A percentile compares a stretch with the other conserved stretches of the same genome.
These are phyloP conservation scores for Acleris emargana DNA, from an alignment of 2,888 invertebrate genomes.

Conservation along the genomic window DNA sequence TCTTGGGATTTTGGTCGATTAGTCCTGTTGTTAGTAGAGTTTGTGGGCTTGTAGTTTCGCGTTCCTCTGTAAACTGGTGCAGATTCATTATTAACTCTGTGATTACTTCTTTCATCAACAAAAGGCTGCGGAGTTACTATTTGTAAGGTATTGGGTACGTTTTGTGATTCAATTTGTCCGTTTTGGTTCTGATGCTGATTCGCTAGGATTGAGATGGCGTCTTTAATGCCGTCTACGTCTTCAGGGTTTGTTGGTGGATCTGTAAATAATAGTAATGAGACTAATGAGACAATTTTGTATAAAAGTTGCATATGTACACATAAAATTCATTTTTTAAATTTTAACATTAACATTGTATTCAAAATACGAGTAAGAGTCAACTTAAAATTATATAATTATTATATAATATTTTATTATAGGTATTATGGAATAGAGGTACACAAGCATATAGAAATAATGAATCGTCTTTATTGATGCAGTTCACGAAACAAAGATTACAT, in stretches of 20 bases:
- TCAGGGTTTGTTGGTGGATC: slow-evolving; percentile 66
- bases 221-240: slow-evolving; percentile 71
- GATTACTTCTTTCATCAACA: slow-evolving; percentile 67
- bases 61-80: slow-evolving; percentile 70
- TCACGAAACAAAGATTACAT: no score
- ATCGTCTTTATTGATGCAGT: no score
- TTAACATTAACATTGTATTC: no score
- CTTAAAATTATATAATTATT: no score
- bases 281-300: no score
- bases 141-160: slow-evolving; percentile 51
- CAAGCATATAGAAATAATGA: no score
- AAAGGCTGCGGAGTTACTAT: slow-evolving; percentile 66
- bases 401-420: no score
- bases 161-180: slow-evolving; percentile 42
- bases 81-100: slow-evolving; percentile 53
- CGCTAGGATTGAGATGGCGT: slow-evolving; percentile 73
- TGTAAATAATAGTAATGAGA: slow-evolving; percentile 42
- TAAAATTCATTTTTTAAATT: no score
- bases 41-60: slow-evolving; percentile 58
- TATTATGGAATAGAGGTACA: no score
- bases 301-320: no score
- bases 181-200: slow-evolving; percentile 59
- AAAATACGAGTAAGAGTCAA: no score
- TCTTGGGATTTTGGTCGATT: slow-evolving; percentile 44
- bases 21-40: slow-evolving; percentile 46